A percentile compares a stretch with the other conserved stretches of the same genome.
Conservation (phyloP, 2,113 vertebrate genomes). For the Typhlomys cinereus region DNA sequence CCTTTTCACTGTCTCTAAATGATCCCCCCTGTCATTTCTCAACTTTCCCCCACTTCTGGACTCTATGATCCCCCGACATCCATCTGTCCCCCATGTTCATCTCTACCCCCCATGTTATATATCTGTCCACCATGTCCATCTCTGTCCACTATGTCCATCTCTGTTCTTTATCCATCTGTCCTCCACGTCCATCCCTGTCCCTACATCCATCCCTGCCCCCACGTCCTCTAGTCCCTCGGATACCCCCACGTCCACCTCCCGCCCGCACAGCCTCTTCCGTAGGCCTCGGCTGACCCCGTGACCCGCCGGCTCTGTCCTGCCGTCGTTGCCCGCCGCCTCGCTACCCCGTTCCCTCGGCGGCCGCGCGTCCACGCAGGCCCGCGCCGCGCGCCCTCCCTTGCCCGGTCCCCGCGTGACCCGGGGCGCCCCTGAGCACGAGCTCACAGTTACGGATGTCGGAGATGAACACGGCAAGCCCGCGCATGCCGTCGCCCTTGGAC, state of each 20-base stretch:
- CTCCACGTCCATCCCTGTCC: neutral
- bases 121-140: neutral
- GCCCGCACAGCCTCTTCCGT: neutral
- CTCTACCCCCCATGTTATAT: too few relatives aligned
- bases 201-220: neutral
- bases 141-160: neutral
- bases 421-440: slow-evolving; percentile 69
- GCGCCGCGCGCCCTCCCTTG: neutral
- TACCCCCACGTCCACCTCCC: neutral
- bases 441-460: slow-evolving; percentile 97
- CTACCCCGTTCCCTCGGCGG: too few relatives aligned
- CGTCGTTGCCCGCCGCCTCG: neutral
- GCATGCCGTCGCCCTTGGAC: slow-evolving; percentile 96
- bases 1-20: neutral
- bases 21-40: neutral
- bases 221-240: neutral
- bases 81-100: neutral
- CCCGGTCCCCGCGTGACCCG: slow-evolving; percentile 23
- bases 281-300: neutral
- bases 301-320: neutral
- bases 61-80: neutral
- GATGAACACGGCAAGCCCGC: slow-evolving; percentile 95
- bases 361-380: too few relatives aligned
- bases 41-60: neutral
- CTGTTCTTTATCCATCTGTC: neutral